Evolutionary conservation across 2,113 vertebrate genomes (phyloP).

Genomic region (Connochaetes taurinus): DNA sequence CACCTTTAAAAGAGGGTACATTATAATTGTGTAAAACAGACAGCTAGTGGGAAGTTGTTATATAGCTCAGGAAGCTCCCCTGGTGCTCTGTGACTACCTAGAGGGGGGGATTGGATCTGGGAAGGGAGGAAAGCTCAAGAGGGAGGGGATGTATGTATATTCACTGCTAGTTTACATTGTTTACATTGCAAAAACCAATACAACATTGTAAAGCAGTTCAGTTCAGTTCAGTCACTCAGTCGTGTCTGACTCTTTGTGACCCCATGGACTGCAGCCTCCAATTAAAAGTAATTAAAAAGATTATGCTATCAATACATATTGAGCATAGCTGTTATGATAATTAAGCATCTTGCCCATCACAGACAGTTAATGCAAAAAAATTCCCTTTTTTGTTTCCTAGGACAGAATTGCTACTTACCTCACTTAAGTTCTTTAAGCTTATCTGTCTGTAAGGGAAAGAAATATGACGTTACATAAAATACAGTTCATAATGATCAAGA

Average conservation of each 20-base stretch:
- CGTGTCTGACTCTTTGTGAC: not conserved
- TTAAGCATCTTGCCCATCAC: not conserved
- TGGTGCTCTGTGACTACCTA: not conserved
- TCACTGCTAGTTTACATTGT: not conserved
- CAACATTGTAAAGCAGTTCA: not conserved
- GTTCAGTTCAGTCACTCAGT: not conserved
- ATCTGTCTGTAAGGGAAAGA: constrained; percentile 55
- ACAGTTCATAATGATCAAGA: not conserved
- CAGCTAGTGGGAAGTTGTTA: not conserved
- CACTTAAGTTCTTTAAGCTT: constrained; percentile 41
- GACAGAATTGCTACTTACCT: constrained; percentile 43
- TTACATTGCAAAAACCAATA: not conserved
- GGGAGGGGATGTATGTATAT: not conserved
- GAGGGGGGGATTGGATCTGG: not conserved
- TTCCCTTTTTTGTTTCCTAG: not conserved
- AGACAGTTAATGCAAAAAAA: not conserved
- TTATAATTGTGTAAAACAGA: not conserved
- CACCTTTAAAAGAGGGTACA: not conserved
- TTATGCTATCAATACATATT: not conserved
- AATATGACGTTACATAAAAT: constrained; percentile 17
- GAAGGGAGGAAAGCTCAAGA: not conserved
- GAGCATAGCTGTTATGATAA: not conserved
- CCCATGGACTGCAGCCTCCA: not conserved
- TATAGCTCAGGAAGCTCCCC: not conserved
- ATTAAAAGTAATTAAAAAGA: not conserved